Base-by-base conservation (phyloP, 2,888 invertebrate species). In the Phortica magna region DNA sequence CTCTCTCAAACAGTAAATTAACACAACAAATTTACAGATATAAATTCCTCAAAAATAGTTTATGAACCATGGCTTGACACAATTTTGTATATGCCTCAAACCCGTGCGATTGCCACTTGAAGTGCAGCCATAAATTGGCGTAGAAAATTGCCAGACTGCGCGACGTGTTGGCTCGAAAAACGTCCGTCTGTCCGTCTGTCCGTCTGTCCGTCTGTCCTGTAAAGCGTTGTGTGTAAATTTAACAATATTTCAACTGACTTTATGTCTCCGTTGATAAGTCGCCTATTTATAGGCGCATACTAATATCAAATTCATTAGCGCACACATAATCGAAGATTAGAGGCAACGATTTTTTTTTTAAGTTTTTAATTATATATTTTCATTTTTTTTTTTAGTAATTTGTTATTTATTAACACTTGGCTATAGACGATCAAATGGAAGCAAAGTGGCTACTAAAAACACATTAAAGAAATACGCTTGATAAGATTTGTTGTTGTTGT, bases 341-440 rank as follows among this genome's bases (percentile, higher is more conserved):
- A 48, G 9, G n/a, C 5, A 14, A 65, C 43, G 19, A 17, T 53
- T 65, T 17, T 0, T 41, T 22, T 17, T 64, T 74, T 64, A 42
- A 12, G 39, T 76, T 74, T 70, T 61, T 73, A 65, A 10, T 48
- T 55, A 12, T 55, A 31, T 17, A 12, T 12, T 55, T 55, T 31
- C 19, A n/a, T 75, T 59, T 74, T 70, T 64, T 10, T 79, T 81
- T 61, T 76, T 80, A 78, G 81, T 83, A 82, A 82, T 82, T 83
- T 83, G 82, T 84, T 79, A 83, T 83, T 82, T 83, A 84, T 83
- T 83, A 83, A 84, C 82, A 82, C 84, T 84, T 57, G 7, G 78
- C 79, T 72, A 76, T 67, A 71, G 41, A 48, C 70, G 31, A 67
- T n/a, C 39, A 59, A 42, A 42, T 59, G n/a, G 39, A 39, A 73